phyloP scores from a whole-genome alignment of 2,888 invertebrate species.

The Tiliacea aurago region DNA sequence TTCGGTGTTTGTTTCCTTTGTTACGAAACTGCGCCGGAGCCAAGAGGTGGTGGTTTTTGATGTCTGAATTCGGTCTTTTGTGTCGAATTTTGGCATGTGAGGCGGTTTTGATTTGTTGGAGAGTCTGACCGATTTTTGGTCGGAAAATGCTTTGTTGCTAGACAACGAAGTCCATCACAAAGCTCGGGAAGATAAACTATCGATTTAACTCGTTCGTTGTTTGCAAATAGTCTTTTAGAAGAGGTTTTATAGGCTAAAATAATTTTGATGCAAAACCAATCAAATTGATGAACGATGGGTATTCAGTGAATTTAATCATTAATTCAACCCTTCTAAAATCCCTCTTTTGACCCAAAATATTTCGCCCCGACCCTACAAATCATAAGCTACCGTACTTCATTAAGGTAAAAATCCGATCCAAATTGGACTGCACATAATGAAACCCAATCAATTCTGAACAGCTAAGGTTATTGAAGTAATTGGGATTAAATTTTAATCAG shows the following conservation, averaged over 20 bases:
- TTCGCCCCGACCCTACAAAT: constrained; percentile 50
- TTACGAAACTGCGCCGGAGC: constrained; percentile 41
- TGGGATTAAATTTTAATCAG: constrained; percentile 67
- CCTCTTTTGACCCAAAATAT: constrained; percentile 49
- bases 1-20: constrained; percentile 46
- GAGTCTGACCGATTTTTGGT: constrained; percentile 47
- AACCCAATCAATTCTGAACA: constrained; percentile 61
- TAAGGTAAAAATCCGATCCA: constrained; percentile 61
- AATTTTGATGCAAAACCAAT: constrained; percentile 38
- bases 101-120: constrained; percentile 51
- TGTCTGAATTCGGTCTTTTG: constrained; percentile 55
- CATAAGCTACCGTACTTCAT: constrained; percentile 59
- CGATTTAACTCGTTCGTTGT: constrained; percentile 23
- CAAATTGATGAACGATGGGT: constrained; percentile 38
- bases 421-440: constrained; percentile 59
- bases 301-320: constrained; percentile 44
- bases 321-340: constrained; percentile 51
- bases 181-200: constrained; percentile 37
- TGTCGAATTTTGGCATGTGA: constrained; percentile 50
- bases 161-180: constrained; percentile 30
- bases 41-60: constrained; percentile 58
- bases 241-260: constrained; percentile 28
- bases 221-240: neutral
- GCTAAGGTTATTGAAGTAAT: constrained; percentile 63
- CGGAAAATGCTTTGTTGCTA: constrained; percentile 30